A percentile compares a stretch with the other conserved stretches of the same genome.
Conservation (phyloP, 2,888 invertebrate genomes). For the Blastobasis adustella region DNA sequence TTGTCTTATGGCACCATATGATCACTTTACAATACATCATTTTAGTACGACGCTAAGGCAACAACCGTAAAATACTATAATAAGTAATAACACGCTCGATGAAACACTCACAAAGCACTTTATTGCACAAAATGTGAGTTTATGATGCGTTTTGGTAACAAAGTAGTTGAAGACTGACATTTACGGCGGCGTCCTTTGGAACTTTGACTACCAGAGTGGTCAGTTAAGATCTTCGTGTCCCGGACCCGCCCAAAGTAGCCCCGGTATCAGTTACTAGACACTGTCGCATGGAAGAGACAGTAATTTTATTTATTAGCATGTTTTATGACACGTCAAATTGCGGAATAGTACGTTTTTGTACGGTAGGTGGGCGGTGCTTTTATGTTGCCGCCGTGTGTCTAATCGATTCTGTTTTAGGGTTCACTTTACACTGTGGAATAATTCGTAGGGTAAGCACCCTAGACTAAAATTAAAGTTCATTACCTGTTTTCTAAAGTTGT, state of each 20-base stretch:
- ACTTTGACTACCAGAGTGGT: background rate
- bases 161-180: slow-evolving; percentile 12
- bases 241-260: slow-evolving; percentile 28
- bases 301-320: slow-evolving; percentile 68
- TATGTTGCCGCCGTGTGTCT: slow-evolving; percentile 31
- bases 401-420: slow-evolving; percentile 45
- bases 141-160: slow-evolving; percentile 15
- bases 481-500: too few species aligned
- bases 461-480: slow-evolving; percentile 2
- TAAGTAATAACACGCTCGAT: slow-evolving; percentile 39
- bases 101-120: slow-evolving; percentile 27
- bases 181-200: slow-evolving; percentile 10
- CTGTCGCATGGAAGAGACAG: slow-evolving; percentile 40
- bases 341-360: slow-evolving; percentile 39
- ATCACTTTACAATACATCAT: background rate
- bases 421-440: slow-evolving; percentile 49
- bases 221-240: too few species aligned
- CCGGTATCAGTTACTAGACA: slow-evolving; percentile 39
- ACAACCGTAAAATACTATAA: slow-evolving; percentile 23
- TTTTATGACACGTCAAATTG: slow-evolving; percentile 58
- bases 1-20: background rate
- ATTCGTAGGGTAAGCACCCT: background rate
- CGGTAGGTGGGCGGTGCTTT: slow-evolving; percentile 41
- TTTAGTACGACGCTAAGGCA: slow-evolving; percentile 2
- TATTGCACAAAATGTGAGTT: slow-evolving; percentile 17